Conservation (phyloP, 1,140 invertebrate genomes). For the Gryon sp. region DNA sequence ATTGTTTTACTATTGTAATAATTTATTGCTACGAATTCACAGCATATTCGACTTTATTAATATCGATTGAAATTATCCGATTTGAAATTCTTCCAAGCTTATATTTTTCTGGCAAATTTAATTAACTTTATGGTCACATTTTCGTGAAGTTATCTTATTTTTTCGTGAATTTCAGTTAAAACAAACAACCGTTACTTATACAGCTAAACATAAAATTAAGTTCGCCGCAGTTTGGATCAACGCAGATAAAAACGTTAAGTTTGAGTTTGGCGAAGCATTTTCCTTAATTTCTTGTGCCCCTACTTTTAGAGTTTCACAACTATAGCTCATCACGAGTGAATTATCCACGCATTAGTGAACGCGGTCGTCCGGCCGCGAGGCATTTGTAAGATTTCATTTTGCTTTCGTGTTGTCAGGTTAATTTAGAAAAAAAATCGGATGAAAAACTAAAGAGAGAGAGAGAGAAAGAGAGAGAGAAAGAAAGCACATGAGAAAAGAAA, state of each 20-base stretch:
- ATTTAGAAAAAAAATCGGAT: slow-evolving; percentile 20
- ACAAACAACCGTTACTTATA: slow-evolving; percentile 6
- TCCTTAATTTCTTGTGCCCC: slow-evolving; percentile 9
- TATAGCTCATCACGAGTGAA: slow-evolving; percentile 45
- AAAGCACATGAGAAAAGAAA: slow-evolving; percentile 2
- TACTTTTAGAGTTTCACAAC: slow-evolving; percentile 16
- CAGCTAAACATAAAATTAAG: slow-evolving; percentile 19
- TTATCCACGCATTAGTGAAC: slow-evolving; percentile 51
- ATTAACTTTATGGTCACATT: too few relatives aligned
- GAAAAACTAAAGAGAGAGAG: slow-evolving; percentile 1
- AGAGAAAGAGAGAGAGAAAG: slow-evolving; percentile 1
- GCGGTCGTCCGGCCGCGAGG: slow-evolving; percentile 38
- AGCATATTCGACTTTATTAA: too few relatives aligned
- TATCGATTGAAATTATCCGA: too few relatives aligned
- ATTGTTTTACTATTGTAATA: too few relatives aligned
- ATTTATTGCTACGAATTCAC: too few relatives aligned
- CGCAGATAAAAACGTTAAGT: slow-evolving; percentile 9
- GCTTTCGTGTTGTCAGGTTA: slow-evolving; percentile 21
- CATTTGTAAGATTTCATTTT: slow-evolving; percentile 38
- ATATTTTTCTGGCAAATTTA: too few relatives aligned
- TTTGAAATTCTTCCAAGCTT: too few relatives aligned
- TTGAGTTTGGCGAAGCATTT: slow-evolving; percentile 4
- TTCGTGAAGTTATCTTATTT: too few relatives aligned
- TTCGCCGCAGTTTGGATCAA: not conserved
- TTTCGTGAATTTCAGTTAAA: not conserved